Conservation (phyloP, 2,113 vertebrate genomes). For the Psilopsiagon aymara region DNA sequence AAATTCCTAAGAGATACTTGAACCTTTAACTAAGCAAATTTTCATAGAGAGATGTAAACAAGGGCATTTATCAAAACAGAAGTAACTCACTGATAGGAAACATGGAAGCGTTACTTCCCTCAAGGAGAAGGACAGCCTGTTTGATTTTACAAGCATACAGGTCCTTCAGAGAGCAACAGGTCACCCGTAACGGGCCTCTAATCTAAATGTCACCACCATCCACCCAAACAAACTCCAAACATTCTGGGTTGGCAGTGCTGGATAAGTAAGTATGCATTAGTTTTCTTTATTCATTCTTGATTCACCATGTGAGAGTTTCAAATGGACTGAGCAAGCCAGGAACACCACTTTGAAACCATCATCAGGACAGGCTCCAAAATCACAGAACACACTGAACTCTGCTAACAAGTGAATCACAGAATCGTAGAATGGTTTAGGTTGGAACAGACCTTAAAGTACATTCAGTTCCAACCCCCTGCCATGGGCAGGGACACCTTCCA, state of each 20-base stretch:
- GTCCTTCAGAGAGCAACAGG: background rate
- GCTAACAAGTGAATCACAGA: background rate
- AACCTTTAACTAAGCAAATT: background rate
- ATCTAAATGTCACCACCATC: background rate
- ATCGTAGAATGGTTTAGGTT: background rate
- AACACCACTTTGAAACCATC: background rate
- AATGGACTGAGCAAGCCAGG: background rate
- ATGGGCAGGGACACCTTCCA: background rate
- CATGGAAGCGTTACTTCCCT: background rate
- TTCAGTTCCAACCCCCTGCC: background rate
- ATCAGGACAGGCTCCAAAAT: background rate
- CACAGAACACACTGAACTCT: rapidly evolving
- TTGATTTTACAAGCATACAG: background rate
- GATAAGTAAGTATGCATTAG: background rate
- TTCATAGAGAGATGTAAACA: background rate
- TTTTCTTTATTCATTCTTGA: background rate
- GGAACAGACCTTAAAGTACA: background rate
- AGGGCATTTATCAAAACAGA: background rate
- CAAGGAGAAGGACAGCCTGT: background rate
- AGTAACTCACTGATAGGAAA: background rate
- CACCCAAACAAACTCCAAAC: background rate
- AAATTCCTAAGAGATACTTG: background rate
- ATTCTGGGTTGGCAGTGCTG: background rate
- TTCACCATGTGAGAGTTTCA: background rate
- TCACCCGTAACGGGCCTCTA: background rate